Percentiles rank a stretch among this genome's conserved stretches.
Evolutionary conservation across 1,140 invertebrate genomes (phyloP).

Genomic region (Theocolax elegans): DNA sequence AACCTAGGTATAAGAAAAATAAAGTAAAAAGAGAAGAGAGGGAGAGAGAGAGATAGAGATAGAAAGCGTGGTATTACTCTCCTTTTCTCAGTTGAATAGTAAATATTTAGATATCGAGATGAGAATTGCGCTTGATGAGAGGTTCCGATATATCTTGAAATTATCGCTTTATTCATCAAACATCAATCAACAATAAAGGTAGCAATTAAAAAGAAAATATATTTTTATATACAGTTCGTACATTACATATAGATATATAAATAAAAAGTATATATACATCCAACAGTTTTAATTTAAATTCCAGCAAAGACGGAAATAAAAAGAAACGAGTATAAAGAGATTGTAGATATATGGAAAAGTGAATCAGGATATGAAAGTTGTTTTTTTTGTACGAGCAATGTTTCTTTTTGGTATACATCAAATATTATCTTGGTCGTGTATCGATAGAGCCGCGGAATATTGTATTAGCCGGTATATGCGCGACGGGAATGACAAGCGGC

Average conservation of each 20-base stretch:
- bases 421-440: slow-evolving; percentile 12
- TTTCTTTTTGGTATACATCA: too few relatives aligned
- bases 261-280: neutral
- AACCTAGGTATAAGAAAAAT: too few relatives aligned
- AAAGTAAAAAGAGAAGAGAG: too few relatives aligned
- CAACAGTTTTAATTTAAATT: slow-evolving; percentile 30
- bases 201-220: neutral
- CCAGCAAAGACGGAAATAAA: neutral
- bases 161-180: too few relatives aligned
- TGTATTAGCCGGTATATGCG: slow-evolving; percentile 8
- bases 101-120: slow-evolving; percentile 12
- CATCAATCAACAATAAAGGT: neutral
- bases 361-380: neutral
- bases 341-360: neutral
- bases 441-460: slow-evolving; percentile 11
- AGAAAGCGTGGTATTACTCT: neutral
- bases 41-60: too few relatives aligned
- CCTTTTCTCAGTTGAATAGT: neutral
- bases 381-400: too few relatives aligned
- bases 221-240: too few relatives aligned
- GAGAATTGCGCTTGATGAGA: neutral
- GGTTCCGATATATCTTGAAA: neutral
- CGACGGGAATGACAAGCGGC: slow-evolving; percentile 11
- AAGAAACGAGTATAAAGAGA: neutral
- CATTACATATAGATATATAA: too few relatives aligned